Evolutionary conservation across 2,797 vertebrate species (phyloP).

Genomic region (Furcifer pardalis): DNA sequence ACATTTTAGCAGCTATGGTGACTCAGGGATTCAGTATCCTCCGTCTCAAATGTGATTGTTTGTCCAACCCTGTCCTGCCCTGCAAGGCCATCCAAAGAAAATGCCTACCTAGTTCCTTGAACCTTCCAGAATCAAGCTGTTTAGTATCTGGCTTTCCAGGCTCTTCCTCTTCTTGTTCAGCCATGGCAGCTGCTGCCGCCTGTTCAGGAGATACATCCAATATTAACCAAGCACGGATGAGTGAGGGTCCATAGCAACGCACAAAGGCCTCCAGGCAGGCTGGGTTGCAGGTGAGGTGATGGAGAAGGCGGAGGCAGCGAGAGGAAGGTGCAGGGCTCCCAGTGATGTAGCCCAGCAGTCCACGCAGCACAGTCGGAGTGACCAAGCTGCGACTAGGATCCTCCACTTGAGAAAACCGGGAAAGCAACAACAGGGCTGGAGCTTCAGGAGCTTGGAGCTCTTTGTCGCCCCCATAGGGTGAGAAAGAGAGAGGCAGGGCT

Average conservation of each 20-base stretch:
- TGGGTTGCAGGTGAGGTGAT: conserved; percentile 88
- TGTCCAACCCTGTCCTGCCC: neutral
- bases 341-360: conserved; percentile 85
- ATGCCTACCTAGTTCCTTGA: conserved; percentile 83
- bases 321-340: conserved; percentile 83
- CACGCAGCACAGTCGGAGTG: conserved; percentile 68
- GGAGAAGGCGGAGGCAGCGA: conserved; percentile 84
- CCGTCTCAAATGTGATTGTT: neutral
- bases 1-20: neutral
- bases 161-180: neutral
- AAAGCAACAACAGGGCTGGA: conserved; percentile 86
- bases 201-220: conserved; percentile 58
- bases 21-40: neutral
- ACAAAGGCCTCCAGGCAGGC: conserved; percentile 88
- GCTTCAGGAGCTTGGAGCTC: conserved; percentile 87
- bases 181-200: neutral
- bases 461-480: conserved; percentile 2
- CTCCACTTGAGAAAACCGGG: conserved; percentile 85
- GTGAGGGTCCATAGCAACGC: conserved; percentile 79
- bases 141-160: conserved; percentile 46
- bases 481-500: neutral
- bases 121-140: conserved; percentile 70
- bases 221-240: conserved; percentile 82
- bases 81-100: neutral
- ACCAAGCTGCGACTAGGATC: conserved; percentile 83